phyloP scores from a whole-genome alignment of 64 coral and sea anemone genomes.

The Montipora sp. region DNA sequence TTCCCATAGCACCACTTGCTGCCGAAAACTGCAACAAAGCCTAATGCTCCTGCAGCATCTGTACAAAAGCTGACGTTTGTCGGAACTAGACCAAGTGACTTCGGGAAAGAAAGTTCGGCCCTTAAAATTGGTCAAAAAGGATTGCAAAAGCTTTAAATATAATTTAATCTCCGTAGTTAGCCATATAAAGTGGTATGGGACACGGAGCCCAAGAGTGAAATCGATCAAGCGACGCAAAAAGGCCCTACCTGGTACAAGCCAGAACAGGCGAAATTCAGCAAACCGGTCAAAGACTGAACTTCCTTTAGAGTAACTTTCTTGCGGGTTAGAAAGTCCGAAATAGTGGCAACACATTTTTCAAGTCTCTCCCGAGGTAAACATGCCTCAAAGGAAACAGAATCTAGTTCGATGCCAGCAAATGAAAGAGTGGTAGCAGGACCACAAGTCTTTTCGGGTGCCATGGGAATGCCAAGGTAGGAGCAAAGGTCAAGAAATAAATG shows the following conservation, averaged over 20 bases:
- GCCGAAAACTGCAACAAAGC: constrained; percentile 19
- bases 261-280: constrained; percentile 18
- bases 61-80: background rate
- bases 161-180: background rate
- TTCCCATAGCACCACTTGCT: constrained; percentile 31
- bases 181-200: background rate
- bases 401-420: background rate
- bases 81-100: constrained; percentile 9
- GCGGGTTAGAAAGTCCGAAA: background rate
- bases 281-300: background rate
- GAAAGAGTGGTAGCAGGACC: constrained; percentile 2
- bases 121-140: constrained; percentile 1
- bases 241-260: constrained; percentile 4
- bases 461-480: constrained; percentile 12
- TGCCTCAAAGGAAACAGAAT: background rate
- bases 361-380: background rate
- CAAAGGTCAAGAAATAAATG: constrained; percentile 12
- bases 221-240: constrained; percentile 10
- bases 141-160: background rate
- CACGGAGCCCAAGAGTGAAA: background rate
- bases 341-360: background rate
- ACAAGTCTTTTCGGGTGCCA: constrained; percentile 20
- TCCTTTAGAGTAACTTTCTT: constrained; percentile 5
- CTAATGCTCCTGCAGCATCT: constrained; percentile 4
- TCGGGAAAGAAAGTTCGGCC: background rate